Evolutionary conservation across 2,113 vertebrate genomes (phyloP), one percentile per base, ranked within the genome.

Genomic region (Parus major): DNA sequence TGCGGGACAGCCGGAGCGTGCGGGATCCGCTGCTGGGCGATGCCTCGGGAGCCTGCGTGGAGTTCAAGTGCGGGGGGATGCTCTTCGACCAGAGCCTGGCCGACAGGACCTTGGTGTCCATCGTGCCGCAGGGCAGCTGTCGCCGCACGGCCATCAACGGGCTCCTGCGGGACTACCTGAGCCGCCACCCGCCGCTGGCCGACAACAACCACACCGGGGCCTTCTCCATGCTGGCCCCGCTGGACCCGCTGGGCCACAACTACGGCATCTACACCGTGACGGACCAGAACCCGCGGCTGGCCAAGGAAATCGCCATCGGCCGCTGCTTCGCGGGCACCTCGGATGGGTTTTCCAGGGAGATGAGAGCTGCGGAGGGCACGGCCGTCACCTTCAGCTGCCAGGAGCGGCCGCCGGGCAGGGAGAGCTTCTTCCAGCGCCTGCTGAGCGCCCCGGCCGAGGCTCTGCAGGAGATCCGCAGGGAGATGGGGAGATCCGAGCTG

Each of bases 201-300:
- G 98, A 97, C 13, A 91, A 97, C 52, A 99, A 99, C 1, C 98
- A 99, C 72, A 98, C 97, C 0, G 92, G 97, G 0, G 96, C 97
- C 39, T 99, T 99, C 94, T 95, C 97, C 95, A 99, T 99, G 99
- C 92, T 99, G 88, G 99, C 99, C 0, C 99, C 99, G 0, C 97
- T 99, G 3, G 99, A 99, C 94, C 99, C 99, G 0, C 93, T 99
- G 56, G 99, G 99, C n/a, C 99, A 99, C 98, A 99, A 99, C 96
- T 99, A 99, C 5, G 99, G 99, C 49, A 98, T 99, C 97, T 99
- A 99, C 96, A 99, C 99, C 0, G 99, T 99, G 91, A 99, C 99
- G 7, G 99, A 99, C 96, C 99, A 99, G 96, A 99, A 98, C 96
- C 99, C 99, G 2, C 97, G 98, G 21, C 77, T 99, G 71, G 99